Base-by-base conservation (phyloP, 2,888 invertebrate species). In the Ochropacha duplaris region DNA sequence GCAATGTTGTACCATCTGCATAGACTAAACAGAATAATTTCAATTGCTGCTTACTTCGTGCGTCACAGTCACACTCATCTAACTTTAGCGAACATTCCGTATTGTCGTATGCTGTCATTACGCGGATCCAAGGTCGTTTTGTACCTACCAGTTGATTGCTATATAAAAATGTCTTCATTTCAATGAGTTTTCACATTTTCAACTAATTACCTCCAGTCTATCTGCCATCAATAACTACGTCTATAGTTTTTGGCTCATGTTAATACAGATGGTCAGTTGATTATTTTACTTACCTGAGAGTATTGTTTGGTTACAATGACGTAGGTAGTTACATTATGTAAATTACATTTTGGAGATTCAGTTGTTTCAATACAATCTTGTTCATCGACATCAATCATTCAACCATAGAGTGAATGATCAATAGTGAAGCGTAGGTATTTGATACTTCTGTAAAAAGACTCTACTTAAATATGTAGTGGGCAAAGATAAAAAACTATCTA, bases 141-240 rank as follows among this genome's bases (percentile, higher is more conserved):
- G 44, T 44, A 52, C 28, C 55, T 36, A 36, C 1, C 54, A 55
- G 24, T 44, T 49, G 31, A 50, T 60, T 36, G 56, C 50, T 34
- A 59, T 72, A 76, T 78, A 80, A 76, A 77, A 70, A 77, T 81
- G 82, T 81, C 75, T 76, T 82, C 83, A 82, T 72, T 64, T 62
- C 56, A 60, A 67, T 64, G 65, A 66, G 62, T 76, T 75, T 75
- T 76, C 70, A 57, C 64, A 74, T 80, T 72, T 73, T 55, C 65
- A n/a, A 67, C 65, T 72, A 72, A 81, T 78, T 78, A 64, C 57
- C 64, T 51, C 56, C 63, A 61, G 57, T 62, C 44, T 54, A 54
- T 52, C 22, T 44, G 44, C 54, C 31, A 31, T 6, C 31, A 31
- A 31, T 31, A 31, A 2, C 8, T 28, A 28, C 9, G 28, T 31